phyloP scores from a whole-genome alignment of 2,113 vertebrate genomes.

The Dinomys branickii region DNA sequence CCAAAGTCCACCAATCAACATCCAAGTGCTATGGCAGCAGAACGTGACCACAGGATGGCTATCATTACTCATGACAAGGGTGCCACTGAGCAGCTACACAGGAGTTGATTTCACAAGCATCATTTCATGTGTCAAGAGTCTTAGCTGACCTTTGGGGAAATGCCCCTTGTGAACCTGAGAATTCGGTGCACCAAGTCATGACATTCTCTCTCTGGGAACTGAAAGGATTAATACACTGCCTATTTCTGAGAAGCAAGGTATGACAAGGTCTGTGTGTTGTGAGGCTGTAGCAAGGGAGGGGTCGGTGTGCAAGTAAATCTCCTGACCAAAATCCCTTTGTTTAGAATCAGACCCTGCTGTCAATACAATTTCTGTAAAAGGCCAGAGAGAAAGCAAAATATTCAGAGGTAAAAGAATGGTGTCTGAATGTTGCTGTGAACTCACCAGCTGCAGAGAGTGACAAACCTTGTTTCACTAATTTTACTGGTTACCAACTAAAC shows the following conservation, averaged over 20 bases:
- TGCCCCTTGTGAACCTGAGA: neutral
- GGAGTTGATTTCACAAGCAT: neutral
- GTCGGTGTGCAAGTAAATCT: neutral
- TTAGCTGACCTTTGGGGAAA: constrained; percentile 9
- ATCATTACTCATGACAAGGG: neutral
- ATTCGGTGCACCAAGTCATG: neutral
- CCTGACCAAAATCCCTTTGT: neutral
- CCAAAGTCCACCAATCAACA: constrained; percentile 14
- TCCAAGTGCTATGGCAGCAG: neutral
- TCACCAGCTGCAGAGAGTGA: neutral
- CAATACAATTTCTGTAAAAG: neutral
- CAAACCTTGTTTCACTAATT: neutral
- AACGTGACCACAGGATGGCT: neutral
- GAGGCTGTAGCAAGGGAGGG: neutral
- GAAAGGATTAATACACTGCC: neutral
- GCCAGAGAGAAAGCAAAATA: neutral
- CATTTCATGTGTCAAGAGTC: neutral
- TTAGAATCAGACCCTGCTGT: neutral
- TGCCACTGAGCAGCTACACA: neutral
- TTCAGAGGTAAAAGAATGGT: neutral
- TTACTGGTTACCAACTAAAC: neutral
- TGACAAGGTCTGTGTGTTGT: neutral
- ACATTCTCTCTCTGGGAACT: neutral
- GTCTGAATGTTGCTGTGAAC: neutral
- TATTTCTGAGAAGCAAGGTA: neutral